These are phyloP conservation scores for Spicauda simplicius DNA, from an alignment of 2,888 invertebrate species.

Conservation along the genomic window DNA sequence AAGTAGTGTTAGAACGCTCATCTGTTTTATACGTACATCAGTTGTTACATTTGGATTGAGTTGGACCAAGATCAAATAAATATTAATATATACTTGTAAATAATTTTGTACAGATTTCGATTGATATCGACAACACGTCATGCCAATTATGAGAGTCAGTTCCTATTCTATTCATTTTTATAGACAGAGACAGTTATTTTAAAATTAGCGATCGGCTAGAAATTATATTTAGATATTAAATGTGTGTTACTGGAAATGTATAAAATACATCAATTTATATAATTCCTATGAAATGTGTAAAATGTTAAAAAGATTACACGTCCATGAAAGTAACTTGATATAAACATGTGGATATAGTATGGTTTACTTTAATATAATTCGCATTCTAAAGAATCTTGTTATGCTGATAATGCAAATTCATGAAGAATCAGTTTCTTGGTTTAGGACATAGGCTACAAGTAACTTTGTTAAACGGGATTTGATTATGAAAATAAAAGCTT, in stretches of 20 bases:
- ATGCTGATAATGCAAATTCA: no score
- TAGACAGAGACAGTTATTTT: slow-evolving; percentile 16
- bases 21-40: background rate
- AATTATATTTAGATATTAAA: slow-evolving; percentile 12
- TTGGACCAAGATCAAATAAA: slow-evolving; percentile 5
- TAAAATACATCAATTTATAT: no score
- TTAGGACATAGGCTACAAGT: no score
- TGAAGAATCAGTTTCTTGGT: no score
- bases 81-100: background rate
- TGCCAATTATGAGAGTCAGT: slow-evolving; percentile 32
- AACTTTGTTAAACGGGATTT: no score
- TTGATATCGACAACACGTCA: background rate
- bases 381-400: no score
- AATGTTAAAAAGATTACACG: no score
- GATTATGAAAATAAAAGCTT: no score
- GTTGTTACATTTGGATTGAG: background rate
- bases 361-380: no score
- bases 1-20: background rate
- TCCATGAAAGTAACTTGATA: no score
- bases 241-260: background rate
- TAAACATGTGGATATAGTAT: no score
- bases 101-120: slow-evolving; percentile 2
- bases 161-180: slow-evolving; percentile 24
- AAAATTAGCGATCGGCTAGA: slow-evolving; percentile 6
- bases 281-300: no score